Conservation (phyloP, 2,113 vertebrate genomes). For the Fulica atra region DNA sequence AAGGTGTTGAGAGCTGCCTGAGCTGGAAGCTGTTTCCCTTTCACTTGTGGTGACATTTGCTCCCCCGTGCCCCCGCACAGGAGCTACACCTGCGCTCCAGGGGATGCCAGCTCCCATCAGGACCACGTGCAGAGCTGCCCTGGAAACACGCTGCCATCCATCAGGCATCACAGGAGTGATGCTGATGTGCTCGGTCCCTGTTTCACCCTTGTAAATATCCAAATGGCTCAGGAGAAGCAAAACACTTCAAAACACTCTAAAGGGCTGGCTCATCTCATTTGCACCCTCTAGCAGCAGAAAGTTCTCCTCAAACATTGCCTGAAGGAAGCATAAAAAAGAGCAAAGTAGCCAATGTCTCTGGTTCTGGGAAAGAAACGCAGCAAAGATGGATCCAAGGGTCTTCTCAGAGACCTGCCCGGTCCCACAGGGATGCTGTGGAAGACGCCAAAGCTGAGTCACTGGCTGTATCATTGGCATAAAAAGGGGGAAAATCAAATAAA, state of each 20-base stretch:
- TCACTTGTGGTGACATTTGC: neutral
- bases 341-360: neutral
- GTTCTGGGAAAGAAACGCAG: neutral
- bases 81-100: neutral
- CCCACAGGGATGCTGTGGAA: neutral
- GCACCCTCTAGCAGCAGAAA: neutral
- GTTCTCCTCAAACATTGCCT: neutral
- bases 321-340: neutral
- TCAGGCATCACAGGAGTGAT: neutral
- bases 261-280: neutral
- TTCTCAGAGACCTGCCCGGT: neutral
- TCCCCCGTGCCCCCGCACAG: neutral
- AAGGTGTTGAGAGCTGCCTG: neutral
- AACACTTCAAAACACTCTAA: neutral
- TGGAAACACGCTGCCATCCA: neutral
- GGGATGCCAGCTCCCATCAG: neutral
- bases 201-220: neutral
- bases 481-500: neutral
- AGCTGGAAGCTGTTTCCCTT: neutral
- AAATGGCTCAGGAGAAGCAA: neutral
- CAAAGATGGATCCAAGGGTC: neutral
- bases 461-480: neutral
- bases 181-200: fast-evolving
- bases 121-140: neutral
- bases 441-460: neutral